Conservation (phyloP, 2,797 vertebrate genomes). For the Oophaga sylvatica region DNA sequence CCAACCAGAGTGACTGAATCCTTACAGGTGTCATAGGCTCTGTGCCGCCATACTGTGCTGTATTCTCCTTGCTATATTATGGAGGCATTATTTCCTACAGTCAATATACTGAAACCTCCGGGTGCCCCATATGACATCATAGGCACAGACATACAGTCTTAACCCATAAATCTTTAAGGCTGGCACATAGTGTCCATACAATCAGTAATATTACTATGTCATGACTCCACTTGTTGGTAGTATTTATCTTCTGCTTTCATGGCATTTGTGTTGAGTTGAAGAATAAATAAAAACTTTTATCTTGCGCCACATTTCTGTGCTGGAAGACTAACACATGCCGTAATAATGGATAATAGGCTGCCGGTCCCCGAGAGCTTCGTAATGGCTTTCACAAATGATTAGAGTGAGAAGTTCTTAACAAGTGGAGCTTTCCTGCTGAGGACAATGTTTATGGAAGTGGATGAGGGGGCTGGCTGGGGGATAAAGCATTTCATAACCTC, state of each 20-base stretch:
- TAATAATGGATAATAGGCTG: conserved; percentile 35
- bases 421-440: not conserved
- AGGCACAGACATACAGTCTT: not conserved
- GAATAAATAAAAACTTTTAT: not conserved
- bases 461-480: not conserved
- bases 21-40: too few relatives aligned
- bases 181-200: too few relatives aligned
- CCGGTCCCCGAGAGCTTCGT: conserved; percentile 15
- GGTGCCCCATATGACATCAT: not conserved
- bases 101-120: not conserved
- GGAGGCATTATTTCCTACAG: not conserved
- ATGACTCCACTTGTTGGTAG: not conserved
- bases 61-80: too few relatives aligned
- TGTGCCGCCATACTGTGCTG: too few relatives aligned
- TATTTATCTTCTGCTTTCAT: not conserved
- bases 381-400: conserved; percentile 32
- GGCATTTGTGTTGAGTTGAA: not conserved
- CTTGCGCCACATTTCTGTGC: not conserved
- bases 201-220: not conserved
- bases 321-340: not conserved
- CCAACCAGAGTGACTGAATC: too few relatives aligned
- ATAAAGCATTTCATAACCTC: not conserved
- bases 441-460: not conserved
- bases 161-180: not conserved
- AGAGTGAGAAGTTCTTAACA: conserved; percentile 8